These are phyloP conservation scores for Crossocerus cetratus DNA, from an alignment of 2,888 invertebrate genomes.

Conservation along the genomic window DNA sequence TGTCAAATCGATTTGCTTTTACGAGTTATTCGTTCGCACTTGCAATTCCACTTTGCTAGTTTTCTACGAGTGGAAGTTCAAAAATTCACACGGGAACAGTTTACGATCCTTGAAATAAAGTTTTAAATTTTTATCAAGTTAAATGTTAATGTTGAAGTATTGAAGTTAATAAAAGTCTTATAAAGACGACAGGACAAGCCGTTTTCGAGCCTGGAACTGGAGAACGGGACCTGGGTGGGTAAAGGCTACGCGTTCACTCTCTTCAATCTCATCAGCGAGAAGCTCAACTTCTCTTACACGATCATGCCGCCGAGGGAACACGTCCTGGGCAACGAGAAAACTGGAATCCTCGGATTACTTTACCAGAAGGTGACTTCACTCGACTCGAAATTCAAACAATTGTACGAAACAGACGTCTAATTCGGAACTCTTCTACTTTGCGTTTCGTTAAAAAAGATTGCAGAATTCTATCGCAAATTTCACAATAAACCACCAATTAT, in stretches of 20 bases:
- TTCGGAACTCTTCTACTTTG: neutral
- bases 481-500: neutral
- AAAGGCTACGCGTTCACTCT: slow-evolving; percentile 86
- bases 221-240: slow-evolving; percentile 81
- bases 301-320: slow-evolving; percentile 82
- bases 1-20: too few relatives aligned
- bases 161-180: too few relatives aligned
- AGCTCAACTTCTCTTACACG: slow-evolving; percentile 86
- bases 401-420: neutral
- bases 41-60: too few relatives aligned
- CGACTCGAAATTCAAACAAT: neutral
- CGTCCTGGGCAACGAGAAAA: slow-evolving; percentile 79
- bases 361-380: slow-evolving; percentile 79
- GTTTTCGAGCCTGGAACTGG: slow-evolving; percentile 66
- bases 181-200: slow-evolving; percentile 70
- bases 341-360: slow-evolving; percentile 83
- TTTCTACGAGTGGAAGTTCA: too few relatives aligned
- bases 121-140: too few relatives aligned
- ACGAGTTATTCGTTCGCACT: too few relatives aligned
- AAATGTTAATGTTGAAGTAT: too few relatives aligned
- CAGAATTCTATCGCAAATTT: neutral
- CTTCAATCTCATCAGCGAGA: slow-evolving; percentile 82
- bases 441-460: too few relatives aligned
- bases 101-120: too few relatives aligned
- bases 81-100: too few relatives aligned